Conservation (phyloP, 2,888 invertebrate genomes). For the Phalangium opilio region DNA sequence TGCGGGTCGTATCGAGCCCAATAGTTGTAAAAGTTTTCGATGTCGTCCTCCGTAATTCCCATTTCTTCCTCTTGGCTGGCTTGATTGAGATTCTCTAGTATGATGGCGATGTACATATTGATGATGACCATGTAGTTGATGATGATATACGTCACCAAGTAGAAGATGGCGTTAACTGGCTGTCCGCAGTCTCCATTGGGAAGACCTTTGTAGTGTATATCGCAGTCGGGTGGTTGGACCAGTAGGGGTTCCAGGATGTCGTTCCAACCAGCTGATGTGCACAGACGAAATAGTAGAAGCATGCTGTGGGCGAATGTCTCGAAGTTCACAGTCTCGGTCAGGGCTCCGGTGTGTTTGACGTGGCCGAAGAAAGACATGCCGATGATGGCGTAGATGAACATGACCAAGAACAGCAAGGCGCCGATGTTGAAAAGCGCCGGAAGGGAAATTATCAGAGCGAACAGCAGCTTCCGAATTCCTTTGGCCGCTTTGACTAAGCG, state of each 20-base stretch:
- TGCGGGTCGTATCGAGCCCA: constrained; percentile 99
- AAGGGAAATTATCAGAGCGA: constrained; percentile 94
- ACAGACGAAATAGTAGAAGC: constrained; percentile 95
- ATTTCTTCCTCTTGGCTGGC: constrained; percentile 73
- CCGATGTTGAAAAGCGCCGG: constrained; percentile 98
- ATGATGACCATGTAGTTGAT: constrained; percentile 97
- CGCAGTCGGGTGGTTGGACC: constrained; percentile 81
- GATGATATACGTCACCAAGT: constrained; percentile 85
- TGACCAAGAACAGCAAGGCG: constrained; percentile 88
- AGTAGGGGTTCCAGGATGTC: constrained; percentile 88
- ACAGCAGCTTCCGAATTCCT: constrained; percentile 90
- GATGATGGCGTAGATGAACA: constrained; percentile 99
- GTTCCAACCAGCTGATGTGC: constrained; percentile 94
- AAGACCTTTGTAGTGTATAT: constrained; percentile 37
- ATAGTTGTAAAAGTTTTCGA: constrained; percentile 98
- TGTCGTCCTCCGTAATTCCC: constrained; percentile 85
- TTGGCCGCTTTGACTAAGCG: constrained; percentile 96
- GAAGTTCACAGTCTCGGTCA: constrained; percentile 96
- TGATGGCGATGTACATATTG: constrained; percentile 99
- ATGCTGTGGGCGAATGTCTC: constrained; percentile 96
- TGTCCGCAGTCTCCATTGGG: constrained; percentile 60
- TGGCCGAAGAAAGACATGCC: constrained; percentile 99
- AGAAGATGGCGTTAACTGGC: constrained; percentile 83
- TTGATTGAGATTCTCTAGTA: constrained; percentile 95
- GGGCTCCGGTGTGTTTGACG: constrained; percentile 81